These are phyloP conservation scores for Picathartes gymnocephalus DNA, from an alignment of 2,113 vertebrate species.

Conservation along the genomic window DNA sequence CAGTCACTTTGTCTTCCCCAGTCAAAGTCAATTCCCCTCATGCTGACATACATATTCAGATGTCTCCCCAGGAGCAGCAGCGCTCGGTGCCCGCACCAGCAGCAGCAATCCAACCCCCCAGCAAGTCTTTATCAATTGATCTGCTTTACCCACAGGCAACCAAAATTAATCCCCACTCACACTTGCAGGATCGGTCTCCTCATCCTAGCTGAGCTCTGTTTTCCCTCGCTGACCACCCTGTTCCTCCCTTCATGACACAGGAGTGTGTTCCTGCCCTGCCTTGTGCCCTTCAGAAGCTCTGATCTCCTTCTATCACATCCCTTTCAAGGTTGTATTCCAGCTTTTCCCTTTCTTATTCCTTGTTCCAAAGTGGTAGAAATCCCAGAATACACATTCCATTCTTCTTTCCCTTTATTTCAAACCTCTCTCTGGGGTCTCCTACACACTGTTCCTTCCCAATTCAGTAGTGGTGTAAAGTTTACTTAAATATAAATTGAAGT, in stretches of 20 bases:
- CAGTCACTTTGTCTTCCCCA: constrained; percentile 52
- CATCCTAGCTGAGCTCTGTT: neutral
- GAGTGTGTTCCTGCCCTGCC: neutral
- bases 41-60: constrained; percentile 24
- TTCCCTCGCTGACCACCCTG: neutral
- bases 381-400: neutral
- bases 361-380: neutral
- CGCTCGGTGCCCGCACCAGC: neutral
- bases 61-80: neutral
- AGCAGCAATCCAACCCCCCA: neutral
- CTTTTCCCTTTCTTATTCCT: neutral
- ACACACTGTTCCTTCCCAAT: neutral
- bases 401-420: neutral
- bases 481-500: neutral
- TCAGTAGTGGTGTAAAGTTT: neutral
- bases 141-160: neutral
- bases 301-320: neutral
- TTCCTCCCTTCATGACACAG: neutral
- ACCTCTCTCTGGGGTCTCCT: neutral
- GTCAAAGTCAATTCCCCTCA: constrained; percentile 60
- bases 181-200: neutral
- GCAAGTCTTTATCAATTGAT: neutral
- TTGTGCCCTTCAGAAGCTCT: neutral
- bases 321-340: neutral
- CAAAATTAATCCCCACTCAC: constrained; percentile 12